Evolutionary conservation across 30 jellyfish, hydroid and myxozoan species (phyloP), one percentile per base, ranked within the genome.

Genomic region (Turritopsis rubra): DNA sequence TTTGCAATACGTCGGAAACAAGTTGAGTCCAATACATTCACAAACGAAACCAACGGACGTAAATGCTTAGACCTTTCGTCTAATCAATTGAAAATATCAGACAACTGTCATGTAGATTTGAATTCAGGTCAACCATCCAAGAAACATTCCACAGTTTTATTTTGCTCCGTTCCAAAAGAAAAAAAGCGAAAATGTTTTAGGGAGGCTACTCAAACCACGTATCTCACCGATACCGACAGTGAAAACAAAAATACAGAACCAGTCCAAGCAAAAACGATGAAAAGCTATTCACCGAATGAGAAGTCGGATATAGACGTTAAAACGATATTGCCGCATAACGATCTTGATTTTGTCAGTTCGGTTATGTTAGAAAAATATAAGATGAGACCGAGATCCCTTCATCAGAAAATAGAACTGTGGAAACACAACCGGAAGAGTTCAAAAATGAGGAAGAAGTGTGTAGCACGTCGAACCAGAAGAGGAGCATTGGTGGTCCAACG

Each of bases 1-100:
- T 26, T 26, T 8, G 85, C 85, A 5, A 77, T 77, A 77, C 81
- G 85, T 22, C 66, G 77, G 29, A 77, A 77, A 72, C 60, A 41
- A 41, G 60, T n/a, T n/a, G n/a, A n/a, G n/a, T n/a, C 60, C 5
- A 41, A 41, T 41, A 13, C 13, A 3, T 41, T 41, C 5, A 41
- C 60, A 5, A 41, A 5, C 60, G 60, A 41, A 41, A 41, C 60
- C 13, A 41, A 41, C 60, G 13, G 60, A 41, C 60, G 60, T 3
- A 41, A 41, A 3, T 5, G 60, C 13, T 3, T 41, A 5, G 60
- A 41, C 13, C 5, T 41, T 41, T 3, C 60, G 60, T 41, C 9
- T 13, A 41, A 13, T 41, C 60, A 41, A 41, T 3, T 41, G 9
- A 41, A 3, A 41, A 13, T 3, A 3, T 5, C 5, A 13, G 60